Evolutionary conservation across 1,140 invertebrate species (phyloP), one percentile per base, ranked within the genome.

Genomic region (Drosophila bifasciata): DNA sequence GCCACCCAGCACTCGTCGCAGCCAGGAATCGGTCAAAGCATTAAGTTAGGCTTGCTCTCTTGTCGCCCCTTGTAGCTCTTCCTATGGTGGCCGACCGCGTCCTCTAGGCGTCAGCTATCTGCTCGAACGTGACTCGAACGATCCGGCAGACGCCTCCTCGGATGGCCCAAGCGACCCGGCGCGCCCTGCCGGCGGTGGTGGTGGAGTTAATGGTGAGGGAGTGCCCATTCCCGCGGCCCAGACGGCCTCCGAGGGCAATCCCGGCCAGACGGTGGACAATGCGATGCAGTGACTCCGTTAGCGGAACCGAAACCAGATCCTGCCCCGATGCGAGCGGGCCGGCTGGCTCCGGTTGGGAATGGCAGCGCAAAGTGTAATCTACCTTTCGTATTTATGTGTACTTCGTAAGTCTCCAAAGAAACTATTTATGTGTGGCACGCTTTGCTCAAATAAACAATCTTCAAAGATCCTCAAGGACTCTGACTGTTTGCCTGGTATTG

Each of bases 21-120:
- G 32, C 32, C 32, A 13, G 32, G 89, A 88, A 85, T 77, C 67
- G 79, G 55, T 73, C 76, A 78, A 72, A 68, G 85, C 76, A 91
- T 90, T 91, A 80, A 91, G 77, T 76, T 83, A 91, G 90, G 89
- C 83, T 89, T 71, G 76, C 72, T 53, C 89, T 91, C 59, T 83
- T 91, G 52, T 91, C 90, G 68, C 90, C 90, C 73, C 90, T 91
- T 88, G 43, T 91, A 91, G 90, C 89, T 75, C 89, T 91, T 73
- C 90, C 81, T 91, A 91, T 84, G 89, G 90, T 89, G 85, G 85
- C 67, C 76, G 90, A 79, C 67, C 76, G 49, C 90, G 88, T 61
- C 88, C 90, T 68, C 59, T 91, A 91, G 90, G 90, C 72, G 90
- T 89, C 40, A 91, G 90, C 58, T 91, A 91, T 71, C 78, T 91